phyloP scores from a whole-genome alignment of 1,140 invertebrate genomes.

The Manduca sexta region DNA sequence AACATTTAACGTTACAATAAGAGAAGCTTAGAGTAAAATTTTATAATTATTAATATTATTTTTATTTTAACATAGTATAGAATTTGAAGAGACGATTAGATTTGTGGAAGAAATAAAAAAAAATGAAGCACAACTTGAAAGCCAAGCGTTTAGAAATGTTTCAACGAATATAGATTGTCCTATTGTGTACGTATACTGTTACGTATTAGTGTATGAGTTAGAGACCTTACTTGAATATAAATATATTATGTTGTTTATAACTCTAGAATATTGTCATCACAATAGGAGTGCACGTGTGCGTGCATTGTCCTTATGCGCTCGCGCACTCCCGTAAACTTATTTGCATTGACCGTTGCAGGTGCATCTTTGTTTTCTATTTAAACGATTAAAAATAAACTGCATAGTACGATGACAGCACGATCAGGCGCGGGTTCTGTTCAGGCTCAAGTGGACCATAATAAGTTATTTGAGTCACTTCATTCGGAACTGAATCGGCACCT shows the following conservation, averaged over 20 bases:
- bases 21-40: conserved; percentile 45
- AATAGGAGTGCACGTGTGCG: conserved; percentile 12
- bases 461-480: too few relatives aligned
- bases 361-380: not conserved
- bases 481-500: too few relatives aligned
- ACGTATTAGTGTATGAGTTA: conserved; percentile 7
- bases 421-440: not conserved
- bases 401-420: not conserved
- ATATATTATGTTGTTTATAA: conserved; percentile 11
- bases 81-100: conserved; percentile 2
- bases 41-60: conserved; percentile 10
- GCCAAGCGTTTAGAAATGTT: not conserved
- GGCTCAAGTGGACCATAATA: not conserved
- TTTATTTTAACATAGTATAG: conserved; percentile 23
- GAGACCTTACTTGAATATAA: not conserved
- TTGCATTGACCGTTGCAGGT: conserved; percentile 22
- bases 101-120: not conserved
- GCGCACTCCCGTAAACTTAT: not conserved
- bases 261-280: conserved; percentile 41
- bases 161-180: too few relatives aligned
- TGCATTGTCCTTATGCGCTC: too few relatives aligned
- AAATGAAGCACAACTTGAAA: not conserved
- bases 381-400: too few relatives aligned
- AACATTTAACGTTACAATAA: conserved; percentile 46
- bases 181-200: conserved; percentile 27